A percentile compares a stretch with the other conserved stretches of the same genome.
These are phyloP conservation scores for Argopecten irradians DNA, from an alignment of 1,140 invertebrate genomes.

Conservation along the genomic window DNA sequence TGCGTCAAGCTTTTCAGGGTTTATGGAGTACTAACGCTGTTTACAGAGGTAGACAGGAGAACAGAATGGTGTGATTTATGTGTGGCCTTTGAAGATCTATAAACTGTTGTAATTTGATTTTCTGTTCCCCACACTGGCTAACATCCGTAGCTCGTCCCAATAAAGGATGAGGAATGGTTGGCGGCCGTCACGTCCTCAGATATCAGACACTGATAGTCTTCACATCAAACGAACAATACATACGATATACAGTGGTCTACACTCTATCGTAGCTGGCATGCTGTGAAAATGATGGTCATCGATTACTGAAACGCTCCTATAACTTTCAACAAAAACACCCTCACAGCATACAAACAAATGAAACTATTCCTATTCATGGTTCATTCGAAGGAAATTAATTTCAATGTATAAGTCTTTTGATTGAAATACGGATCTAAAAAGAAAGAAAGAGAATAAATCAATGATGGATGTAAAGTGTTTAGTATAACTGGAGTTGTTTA, in stretches of 20 bases:
- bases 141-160: not conserved
- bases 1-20: not conserved
- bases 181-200: not conserved
- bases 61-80: not conserved
- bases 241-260: not conserved
- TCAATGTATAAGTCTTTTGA: too few relatives aligned
- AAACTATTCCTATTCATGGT: not conserved
- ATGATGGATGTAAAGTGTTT: too few relatives aligned
- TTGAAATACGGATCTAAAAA: too few relatives aligned
- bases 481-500: too few relatives aligned
- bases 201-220: not conserved
- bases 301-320: not conserved
- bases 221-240: not conserved
- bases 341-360: not conserved
- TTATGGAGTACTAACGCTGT: not conserved
- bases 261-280: not conserved
- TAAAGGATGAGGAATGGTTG: not conserved
- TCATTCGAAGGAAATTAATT: not conserved
- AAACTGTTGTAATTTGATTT: not conserved
- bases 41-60: not conserved
- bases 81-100: not conserved
- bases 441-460: too few relatives aligned
- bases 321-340: not conserved
- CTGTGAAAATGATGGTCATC: not conserved
- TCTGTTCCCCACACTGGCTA: not conserved